These are phyloP conservation scores for Hydrochoerus hydrochaeris DNA, from an alignment of 2,113 vertebrate genomes.

Conservation along the genomic window DNA sequence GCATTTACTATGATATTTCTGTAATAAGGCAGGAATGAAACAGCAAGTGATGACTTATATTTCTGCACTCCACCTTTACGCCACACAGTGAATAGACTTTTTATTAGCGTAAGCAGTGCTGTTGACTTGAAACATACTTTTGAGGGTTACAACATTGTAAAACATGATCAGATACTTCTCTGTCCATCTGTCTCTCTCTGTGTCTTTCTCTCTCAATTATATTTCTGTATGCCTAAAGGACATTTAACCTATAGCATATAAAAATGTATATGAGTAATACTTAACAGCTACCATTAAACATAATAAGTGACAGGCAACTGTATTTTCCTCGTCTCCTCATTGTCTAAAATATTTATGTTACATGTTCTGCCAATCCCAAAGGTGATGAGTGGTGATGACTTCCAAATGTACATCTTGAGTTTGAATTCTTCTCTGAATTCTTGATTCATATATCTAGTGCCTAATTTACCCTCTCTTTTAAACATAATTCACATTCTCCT, in stretches of 20 bases:
- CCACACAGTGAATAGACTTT: neutral
- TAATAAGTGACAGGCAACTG: neutral
- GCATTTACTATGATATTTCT: neutral
- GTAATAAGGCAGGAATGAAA: neutral
- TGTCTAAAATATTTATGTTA: neutral
- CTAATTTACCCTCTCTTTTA: slow-evolving; percentile 3
- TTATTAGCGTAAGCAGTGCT: neutral
- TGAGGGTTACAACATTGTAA: neutral
- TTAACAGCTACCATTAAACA: neutral
- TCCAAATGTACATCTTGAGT: neutral
- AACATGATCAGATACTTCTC: neutral
- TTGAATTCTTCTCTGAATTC: neutral
- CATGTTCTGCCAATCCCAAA: neutral
- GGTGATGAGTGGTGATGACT: neutral
- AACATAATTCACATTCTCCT: neutral
- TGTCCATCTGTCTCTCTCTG: neutral
- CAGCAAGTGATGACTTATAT: neutral
- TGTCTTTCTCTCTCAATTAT: neutral
- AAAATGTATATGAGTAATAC: neutral
- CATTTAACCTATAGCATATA: neutral
- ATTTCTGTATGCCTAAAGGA: neutral
- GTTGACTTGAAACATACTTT: neutral
- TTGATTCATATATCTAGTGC: neutral
- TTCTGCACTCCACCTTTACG: neutral
- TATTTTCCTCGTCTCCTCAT: neutral